Base-by-base conservation (phyloP, 2,797 vertebrate species). In the Pyrocephalus nanus region DNA sequence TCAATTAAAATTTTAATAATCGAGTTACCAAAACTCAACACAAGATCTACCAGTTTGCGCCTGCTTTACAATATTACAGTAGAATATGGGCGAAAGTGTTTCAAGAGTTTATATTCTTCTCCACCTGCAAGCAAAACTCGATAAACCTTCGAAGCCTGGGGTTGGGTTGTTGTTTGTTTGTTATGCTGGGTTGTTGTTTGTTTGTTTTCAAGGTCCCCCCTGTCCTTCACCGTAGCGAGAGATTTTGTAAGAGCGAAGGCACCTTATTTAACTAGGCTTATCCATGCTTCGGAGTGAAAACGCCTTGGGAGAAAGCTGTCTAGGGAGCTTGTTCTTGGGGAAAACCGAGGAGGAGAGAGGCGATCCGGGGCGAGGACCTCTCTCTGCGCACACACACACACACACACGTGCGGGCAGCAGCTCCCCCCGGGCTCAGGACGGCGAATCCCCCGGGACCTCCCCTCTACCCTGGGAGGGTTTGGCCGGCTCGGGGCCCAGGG, bases 161-260 rank as follows among this genome's bases (percentile, higher is more conserved):
- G n/a, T n/a, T n/a, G n/a, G n/a, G n/a, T n/a, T n/a, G n/a, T n/a
- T n/a, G n/a, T n/a, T 36, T 32, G 14, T 30, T 86, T n/a, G n/a
- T n/a, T 23, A 34, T 0, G 18, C 7, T 11, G n/a, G 0, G 5
- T 42, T 77, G 27, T 27, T 16, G 27, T 43, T 32, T 60, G 11
- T 21, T 47, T 57, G 23, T 57, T 30, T 26, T 11, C n/a, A 14
- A 72, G 30, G 45, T 14, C n/a, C 34, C 23, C 65, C 62, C 73
- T 11, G 11, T 1, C 6, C 21, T 29, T 6, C 21, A 21, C 4
- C 26, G 11, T 0, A 40, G 10, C 0, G 3, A 48, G 15, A 74
- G 17, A 25, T 7, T 26, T 2, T 13, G 11, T 12, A 66, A 43
- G 53, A 74, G 40, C 2, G 2, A 77, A 57, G 30, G 15, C 29